Base-by-base conservation (phyloP, 2,113 vertebrate genomes). In the Mirza zaza region DNA sequence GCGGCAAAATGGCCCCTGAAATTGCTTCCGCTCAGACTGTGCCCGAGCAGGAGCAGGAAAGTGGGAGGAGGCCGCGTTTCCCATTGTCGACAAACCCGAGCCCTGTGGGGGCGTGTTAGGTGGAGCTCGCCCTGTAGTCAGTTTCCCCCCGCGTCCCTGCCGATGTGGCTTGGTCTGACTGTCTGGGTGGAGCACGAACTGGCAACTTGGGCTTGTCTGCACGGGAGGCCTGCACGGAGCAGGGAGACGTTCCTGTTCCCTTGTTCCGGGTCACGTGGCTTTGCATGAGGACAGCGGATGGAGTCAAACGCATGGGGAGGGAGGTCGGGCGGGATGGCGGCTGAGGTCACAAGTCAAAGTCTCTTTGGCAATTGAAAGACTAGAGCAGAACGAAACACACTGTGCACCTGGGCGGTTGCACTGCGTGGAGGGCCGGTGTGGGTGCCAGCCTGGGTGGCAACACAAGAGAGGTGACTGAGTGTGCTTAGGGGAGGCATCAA, bases 11-110 rank as follows among this genome's bases (percentile, higher is more conserved):
- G 7, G 39, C 15, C 23, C 27, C 1, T 1, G 59, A 29, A 7
- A 73, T 11, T 48, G 76, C 55, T 55, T 34, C 65, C 0, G 32
- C 8, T 0, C 6, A 39, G 61, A 5, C 0, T 5, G 39, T 25
- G 61, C 32, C 59, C 2, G 20, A 2, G 1, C 17, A 12, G 50
- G 18, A 39, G 48, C 27, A 4, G 21, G 13, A 23, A 8, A 39
- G 29, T 0, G 10, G 27, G 36, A 42, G 10, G 1, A 5, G 10
- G 57, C 50, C 34, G 17, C 1, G 3, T 4, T 17, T 0, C 13
- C 52, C 63, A 1, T 12, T 21, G 0, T 0, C 13, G 20, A 27
- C 29, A n/a, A 39, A 12, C 59, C 45, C 0, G 9, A 39, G 15
- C 52, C 15, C 32, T 36, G 2, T 3, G 0, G 23, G 34, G 0